Conservation (phyloP, 2,797 vertebrate genomes). For the Parauchenoglanis ngamensis region DNA sequence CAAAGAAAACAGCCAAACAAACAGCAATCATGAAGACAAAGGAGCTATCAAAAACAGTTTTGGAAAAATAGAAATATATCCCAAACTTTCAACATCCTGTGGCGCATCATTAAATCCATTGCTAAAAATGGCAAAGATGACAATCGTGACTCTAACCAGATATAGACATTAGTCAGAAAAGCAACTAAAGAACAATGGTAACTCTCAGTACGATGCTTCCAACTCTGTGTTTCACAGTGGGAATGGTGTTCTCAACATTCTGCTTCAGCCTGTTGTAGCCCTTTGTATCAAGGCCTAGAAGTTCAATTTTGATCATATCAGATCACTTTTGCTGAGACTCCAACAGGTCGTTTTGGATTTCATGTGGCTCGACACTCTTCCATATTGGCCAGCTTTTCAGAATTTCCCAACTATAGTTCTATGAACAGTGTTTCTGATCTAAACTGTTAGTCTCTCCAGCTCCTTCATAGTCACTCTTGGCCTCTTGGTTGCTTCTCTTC, state of each 20-base stretch:
- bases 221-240: background rate
- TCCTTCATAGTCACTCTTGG: no score
- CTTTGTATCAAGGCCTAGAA: background rate
- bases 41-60: background rate
- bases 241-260: background rate
- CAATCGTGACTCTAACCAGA: background rate
- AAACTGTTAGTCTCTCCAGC: background rate
- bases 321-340: background rate
- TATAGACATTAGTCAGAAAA: background rate
- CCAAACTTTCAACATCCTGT: background rate
- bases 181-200: background rate
- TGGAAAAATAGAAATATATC: background rate
- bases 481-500: background rate
- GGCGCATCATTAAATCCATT: background rate
- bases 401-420: background rate
- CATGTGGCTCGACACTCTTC: background rate
- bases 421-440: background rate
- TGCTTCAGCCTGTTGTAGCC: background rate
- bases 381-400: background rate
- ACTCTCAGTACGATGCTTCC: background rate
- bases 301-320: background rate
- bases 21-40: background rate
- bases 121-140: background rate
- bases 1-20: background rate
- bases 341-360: background rate